Conservation (phyloP, 2,113 vertebrate species). For the Antechinus stuartii region DNA sequence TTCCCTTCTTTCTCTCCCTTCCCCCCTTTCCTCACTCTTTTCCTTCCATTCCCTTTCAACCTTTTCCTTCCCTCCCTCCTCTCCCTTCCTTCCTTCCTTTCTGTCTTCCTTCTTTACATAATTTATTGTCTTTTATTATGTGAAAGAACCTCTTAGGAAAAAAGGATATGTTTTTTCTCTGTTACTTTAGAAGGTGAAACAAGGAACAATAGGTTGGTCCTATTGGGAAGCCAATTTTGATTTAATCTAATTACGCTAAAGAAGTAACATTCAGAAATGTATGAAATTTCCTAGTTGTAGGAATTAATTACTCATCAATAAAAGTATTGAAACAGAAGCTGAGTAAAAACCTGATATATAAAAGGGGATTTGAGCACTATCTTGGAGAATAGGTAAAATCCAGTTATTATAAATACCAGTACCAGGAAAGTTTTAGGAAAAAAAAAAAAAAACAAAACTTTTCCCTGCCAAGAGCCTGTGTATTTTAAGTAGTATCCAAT, state of each 20-base stretch:
- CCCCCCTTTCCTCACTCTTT: too few species aligned
- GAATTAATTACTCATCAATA: not conserved
- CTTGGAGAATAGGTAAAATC: not conserved
- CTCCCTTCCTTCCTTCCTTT: too few species aligned
- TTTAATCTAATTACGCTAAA: not conserved
- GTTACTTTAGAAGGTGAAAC: not conserved
- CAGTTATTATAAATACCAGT: not conserved
- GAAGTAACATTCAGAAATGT: not conserved
- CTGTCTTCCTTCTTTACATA: too few species aligned
- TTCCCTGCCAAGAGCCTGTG: not conserved
- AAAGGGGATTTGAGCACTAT: not conserved
- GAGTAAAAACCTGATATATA: not conserved
- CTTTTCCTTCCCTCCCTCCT: too few species aligned
- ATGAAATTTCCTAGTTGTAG: not conserved
- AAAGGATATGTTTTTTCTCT: not conserved
- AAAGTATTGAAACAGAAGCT: not conserved
- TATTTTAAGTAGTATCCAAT: not conserved
- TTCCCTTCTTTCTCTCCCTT: too few species aligned
- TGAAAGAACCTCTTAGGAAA: not conserved
- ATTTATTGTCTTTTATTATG: not conserved
- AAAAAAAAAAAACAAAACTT: not conserved
- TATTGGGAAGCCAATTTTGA: not conserved
- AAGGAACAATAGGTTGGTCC: not conserved
- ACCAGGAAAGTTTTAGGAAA: not conserved
- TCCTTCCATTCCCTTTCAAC: too few species aligned